Conservation (phyloP, 2,888 invertebrate species). For the Parnassius apollo region DNA sequence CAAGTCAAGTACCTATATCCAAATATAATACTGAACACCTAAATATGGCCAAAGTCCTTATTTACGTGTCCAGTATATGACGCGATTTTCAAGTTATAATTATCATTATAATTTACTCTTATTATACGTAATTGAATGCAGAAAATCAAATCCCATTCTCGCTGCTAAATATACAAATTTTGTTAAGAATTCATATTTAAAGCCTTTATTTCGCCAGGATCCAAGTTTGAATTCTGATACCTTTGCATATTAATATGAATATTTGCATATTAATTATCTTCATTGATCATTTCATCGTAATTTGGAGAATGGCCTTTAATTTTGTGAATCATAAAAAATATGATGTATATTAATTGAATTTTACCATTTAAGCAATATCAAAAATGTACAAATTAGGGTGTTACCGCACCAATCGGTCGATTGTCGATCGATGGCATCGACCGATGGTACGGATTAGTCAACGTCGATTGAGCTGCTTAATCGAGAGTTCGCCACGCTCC, state of each 20-base stretch:
- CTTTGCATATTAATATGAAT: conserved; percentile 19
- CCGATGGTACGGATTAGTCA: too few species aligned
- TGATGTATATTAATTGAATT: conserved; percentile 11
- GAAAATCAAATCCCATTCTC: background rate
- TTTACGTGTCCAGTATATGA: too few species aligned
- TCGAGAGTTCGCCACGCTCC: too few species aligned
- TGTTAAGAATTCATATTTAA: conserved; percentile 13
- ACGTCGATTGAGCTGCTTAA: too few species aligned
- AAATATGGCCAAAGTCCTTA: too few species aligned
- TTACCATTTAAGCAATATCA: conserved; percentile 3
- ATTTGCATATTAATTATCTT: conserved; percentile 23
- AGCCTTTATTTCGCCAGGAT: conserved; percentile 7
- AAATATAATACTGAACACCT: too few species aligned
- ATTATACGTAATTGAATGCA: conserved; percentile 4
- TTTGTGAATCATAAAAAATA: background rate
- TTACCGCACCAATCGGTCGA: too few species aligned
- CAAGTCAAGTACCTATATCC: too few species aligned
- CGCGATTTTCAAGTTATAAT: too few species aligned
- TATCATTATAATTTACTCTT: too few species aligned
- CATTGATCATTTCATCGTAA: conserved; percentile 7
- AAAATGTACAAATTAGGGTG: background rate
- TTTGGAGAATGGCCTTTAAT: conserved; percentile 13
- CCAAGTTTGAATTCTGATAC: conserved; percentile 8
- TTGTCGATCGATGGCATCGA: too few species aligned
- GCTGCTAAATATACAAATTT: background rate